Base-by-base conservation (phyloP, 30 jellyfish, hydroid and myxozoan genomes). In the Cassiopea xamachana region DNA sequence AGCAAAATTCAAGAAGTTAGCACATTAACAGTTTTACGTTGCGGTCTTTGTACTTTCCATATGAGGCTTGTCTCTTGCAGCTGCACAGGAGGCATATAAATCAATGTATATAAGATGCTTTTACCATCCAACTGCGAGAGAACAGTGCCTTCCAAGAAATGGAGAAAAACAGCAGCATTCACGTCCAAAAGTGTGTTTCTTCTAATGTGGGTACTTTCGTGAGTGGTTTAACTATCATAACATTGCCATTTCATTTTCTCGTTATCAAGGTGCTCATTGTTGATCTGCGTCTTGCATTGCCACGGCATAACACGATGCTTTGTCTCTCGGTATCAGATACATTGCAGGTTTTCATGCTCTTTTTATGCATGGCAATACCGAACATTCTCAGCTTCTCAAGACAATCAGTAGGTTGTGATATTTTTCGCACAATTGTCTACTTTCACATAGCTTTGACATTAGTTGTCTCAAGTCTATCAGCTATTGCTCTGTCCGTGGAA, bases 391-490 rank as follows among this genome's bases (percentile, higher is more conserved):
- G 16, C 16, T 6, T 71, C 9, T 14, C 80, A 10, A 71, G 47
- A 15, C 58, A 71, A 1, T 1, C 80, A 15, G 15, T 17, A 10
- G 55, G 17, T 7, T 71, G 80, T 55, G 4, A 5, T 3, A 0
- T 15, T 19, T 27, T 19, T n/a, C 80, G 80, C 9, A n/a, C 5
- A 2, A 39, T 27, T 6, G 15, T 27, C 6, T 39, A 1, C 17
- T 19, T 71, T 39, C n/a, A 1, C 0, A 14, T n/a, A 8, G 5
- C 80, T 14, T 17, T 43, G 15, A 16, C 80, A 2, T 2, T 27
- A 12, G 80, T 71, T 43, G 80, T 71, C 80, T 71, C 80, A 6
- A 27, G 80, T 71, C 55, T 71, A 15, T 7, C 80, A 18, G 7
- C 27, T 6, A 15, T 27, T 16, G 50, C 51, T 1, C 5, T 71